These are phyloP conservation scores for Climacteris rufus DNA, from an alignment of 2,113 vertebrate species.

Conservation along the genomic window DNA sequence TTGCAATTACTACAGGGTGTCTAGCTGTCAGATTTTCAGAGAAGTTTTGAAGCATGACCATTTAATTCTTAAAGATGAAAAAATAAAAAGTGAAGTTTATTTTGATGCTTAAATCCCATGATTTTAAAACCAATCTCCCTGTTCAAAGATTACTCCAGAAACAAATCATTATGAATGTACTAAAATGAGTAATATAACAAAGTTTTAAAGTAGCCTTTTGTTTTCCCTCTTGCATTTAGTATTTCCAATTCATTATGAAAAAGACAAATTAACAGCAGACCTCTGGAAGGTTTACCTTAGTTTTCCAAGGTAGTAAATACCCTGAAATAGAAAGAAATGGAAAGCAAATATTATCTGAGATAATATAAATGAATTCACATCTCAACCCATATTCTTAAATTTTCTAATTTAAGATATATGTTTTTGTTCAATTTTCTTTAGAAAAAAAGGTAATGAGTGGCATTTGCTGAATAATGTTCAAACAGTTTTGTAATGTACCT, in stretches of 20 bases:
- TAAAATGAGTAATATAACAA: neutral
- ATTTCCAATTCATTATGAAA: neutral
- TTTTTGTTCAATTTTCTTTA: neutral
- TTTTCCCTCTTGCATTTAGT: neutral
- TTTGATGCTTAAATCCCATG: neutral
- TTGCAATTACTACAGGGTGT: neutral
- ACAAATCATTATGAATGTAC: neutral
- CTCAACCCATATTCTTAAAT: neutral
- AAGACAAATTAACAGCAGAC: neutral
- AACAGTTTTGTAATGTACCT: constrained; percentile 7
- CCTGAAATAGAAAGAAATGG: neutral
- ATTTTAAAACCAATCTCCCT: neutral
- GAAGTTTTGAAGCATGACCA: neutral
- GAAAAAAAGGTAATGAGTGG: neutral
- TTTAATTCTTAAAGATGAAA: neutral
- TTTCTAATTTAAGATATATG: neutral
- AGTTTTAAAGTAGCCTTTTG: neutral
- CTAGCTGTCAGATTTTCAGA: neutral
- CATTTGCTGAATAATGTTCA: constrained; percentile 46
- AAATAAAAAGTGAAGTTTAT: neutral
- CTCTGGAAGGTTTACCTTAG: neutral
- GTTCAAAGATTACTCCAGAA: neutral
- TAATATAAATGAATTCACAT: neutral
- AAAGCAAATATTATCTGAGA: neutral
- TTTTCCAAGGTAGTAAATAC: neutral